Evolutionary conservation across 30 jellyfish, hydroid and myxozoan species (phyloP).

Genomic region (Hydra vulgaris): DNA sequence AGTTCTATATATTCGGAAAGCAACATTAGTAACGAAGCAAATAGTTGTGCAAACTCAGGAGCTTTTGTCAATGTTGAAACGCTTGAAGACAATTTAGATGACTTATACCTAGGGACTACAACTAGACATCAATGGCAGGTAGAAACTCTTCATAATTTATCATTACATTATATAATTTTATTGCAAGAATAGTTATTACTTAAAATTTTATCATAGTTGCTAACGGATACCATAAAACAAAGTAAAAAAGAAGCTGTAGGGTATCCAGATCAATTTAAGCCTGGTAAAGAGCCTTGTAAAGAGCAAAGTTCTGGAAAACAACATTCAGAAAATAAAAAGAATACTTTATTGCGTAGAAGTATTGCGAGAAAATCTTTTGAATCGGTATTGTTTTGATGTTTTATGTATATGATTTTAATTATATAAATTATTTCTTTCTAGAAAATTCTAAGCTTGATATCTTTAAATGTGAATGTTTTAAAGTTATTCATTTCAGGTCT

Average conservation of each 20-base stretch:
- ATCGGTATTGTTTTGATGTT: neutral
- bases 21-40: conserved; percentile 48
- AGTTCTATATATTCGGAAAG: conserved; percentile 78
- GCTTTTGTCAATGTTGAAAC: conserved; percentile 33
- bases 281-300: neutral
- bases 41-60: conserved; percentile 10
- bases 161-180: neutral
- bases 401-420: neutral
- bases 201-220: conserved; percentile 1
- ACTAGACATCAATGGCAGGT: conserved; percentile 99
- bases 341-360: neutral
- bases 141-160: conserved; percentile 8
- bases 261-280: conserved; percentile 31
- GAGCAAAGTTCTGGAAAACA: neutral
- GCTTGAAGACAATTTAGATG: conserved; percentile 83
- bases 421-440: too few relatives aligned
- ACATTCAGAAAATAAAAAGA: conserved; percentile 15
- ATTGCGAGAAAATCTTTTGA: neutral
- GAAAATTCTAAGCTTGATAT: neutral
- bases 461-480: too few relatives aligned
- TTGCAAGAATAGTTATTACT: too few relatives aligned
- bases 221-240: conserved; percentile 49
- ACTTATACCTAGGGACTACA: conserved; percentile 90
- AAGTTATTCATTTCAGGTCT: too few relatives aligned
- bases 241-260: conserved; percentile 76